Conservation (phyloP, 1,140 invertebrate species). For the Neodiprion virginianus region DNA sequence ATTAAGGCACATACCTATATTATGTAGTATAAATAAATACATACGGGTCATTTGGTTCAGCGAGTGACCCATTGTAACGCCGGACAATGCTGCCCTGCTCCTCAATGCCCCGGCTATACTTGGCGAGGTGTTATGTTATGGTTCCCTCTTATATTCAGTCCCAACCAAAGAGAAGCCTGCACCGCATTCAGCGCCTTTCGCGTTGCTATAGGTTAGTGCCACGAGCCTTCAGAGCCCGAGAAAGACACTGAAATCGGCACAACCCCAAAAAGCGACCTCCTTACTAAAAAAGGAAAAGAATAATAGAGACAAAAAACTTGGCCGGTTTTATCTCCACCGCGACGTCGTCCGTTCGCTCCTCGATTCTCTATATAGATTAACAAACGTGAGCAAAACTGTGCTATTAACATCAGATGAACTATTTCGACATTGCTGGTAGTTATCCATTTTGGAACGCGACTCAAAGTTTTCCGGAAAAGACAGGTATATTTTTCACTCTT, state of each 20-base stretch:
- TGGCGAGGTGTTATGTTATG: slow-evolving; percentile 4
- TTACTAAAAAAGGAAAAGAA: background rate
- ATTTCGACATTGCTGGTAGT: too few species aligned
- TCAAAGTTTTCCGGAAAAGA: too few species aligned
- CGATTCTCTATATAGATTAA: too few species aligned
- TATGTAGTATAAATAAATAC: too few species aligned
- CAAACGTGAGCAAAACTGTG: too few species aligned
- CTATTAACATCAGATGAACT: too few species aligned
- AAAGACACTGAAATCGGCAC: background rate
- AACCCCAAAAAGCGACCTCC: background rate
- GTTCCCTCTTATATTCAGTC: background rate
- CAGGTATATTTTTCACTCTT: too few species aligned
- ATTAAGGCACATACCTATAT: too few species aligned
- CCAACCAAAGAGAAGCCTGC: background rate
- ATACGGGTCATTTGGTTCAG: background rate
- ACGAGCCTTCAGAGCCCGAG: background rate
- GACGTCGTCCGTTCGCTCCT: too few species aligned
- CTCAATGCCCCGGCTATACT: background rate
- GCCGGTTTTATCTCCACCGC: too few species aligned
- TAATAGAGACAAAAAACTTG: too few species aligned
- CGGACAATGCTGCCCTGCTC: background rate
- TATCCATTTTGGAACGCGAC: too few species aligned
- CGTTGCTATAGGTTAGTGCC: background rate
- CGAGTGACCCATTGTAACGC: background rate
- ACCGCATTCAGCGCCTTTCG: background rate